Percentiles rank a stretch among this genome's conserved stretches.
These are phyloP conservation scores for Agelaius phoeniceus DNA, from an alignment of 2,113 vertebrate genomes.

Conservation along the genomic window DNA sequence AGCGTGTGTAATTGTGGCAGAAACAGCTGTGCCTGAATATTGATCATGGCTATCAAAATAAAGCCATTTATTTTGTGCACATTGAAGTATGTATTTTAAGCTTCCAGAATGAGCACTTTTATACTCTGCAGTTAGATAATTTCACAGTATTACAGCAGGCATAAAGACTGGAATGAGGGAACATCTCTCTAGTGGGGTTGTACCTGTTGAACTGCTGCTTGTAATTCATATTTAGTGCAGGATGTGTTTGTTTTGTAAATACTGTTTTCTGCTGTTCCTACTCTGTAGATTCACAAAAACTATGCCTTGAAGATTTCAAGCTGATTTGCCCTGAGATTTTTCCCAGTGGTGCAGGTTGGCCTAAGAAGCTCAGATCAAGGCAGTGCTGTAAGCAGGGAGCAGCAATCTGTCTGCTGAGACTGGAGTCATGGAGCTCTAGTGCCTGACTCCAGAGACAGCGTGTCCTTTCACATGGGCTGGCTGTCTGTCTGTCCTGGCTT, in stretches of 20 bases:
- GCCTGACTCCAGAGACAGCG: rapidly evolving
- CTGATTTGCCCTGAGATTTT: background rate
- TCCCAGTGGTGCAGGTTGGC: background rate
- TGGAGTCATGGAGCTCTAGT: background rate
- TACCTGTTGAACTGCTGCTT: background rate
- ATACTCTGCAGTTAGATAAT: background rate
- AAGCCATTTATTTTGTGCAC: background rate
- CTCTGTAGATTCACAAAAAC: background rate
- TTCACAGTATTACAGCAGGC: background rate
- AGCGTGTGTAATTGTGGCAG: background rate
- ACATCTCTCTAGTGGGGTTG: background rate
- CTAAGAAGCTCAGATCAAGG: background rate
- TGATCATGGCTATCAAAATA: background rate
- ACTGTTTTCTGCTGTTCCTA: background rate
- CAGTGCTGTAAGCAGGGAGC: background rate
- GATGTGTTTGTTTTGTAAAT: background rate
- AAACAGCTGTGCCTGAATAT: background rate
- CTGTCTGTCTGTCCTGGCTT: background rate
- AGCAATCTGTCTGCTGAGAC: background rate
- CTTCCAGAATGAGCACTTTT: background rate
- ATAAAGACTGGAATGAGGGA: background rate
- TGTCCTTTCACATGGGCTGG: background rate
- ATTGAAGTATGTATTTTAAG: background rate
- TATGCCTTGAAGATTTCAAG: background rate
- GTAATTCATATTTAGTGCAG: background rate